Base-by-base conservation (phyloP, 1,140 invertebrate genomes). In the Neodiprion fabricii region DNA sequence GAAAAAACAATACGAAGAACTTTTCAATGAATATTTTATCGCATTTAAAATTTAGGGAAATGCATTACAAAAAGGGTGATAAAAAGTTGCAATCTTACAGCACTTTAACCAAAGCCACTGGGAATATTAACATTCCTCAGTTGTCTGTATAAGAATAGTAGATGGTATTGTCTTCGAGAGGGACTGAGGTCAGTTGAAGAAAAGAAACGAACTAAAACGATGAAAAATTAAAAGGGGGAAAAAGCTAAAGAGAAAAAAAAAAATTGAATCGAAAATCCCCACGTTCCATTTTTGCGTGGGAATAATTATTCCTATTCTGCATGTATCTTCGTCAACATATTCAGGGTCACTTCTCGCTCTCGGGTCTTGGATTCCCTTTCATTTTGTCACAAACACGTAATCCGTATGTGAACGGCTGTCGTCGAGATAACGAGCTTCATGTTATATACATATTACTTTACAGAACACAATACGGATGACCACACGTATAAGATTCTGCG, bases 221-320 rank as follows among this genome's bases (percentile, higher is more conserved):
- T 10, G 21, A 21, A 47, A 65, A 21, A 65, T 14, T 65, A 65
- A 65, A 21, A 65, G 17, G 12, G 12, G 12, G 17, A 14, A 65
- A 65, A 65, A 21, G 7, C 17, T 65, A 2, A 61, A 23, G n/a
- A 71, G 10, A 67, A 11, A 72, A 40, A 67, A 67, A 66, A 65
- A 65, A 70, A 21, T 40, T 67, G 69, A 75, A 74, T 72, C 65
- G 74, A 82, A 84, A 79, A 76, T 82, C 81, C 81, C 82, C 84
- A 83, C 83, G 83, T 84, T 80, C 83, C 72, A 80, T 78, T 82
- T 80, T 80, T 72, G 74, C 78, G 77, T 77, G 81, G 72, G 74
- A 81, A 14, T 17, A 14, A 61, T 61, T 40, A 40, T 40, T 40
- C 28, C 8, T 17, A 61, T 61, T 61, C 11, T 61, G 53, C 11